A percentile compares a stretch with the other conserved stretches of the same genome.
phyloP scores from a whole-genome alignment of 2,888 invertebrate species.

The Corythucha ciliata region DNA sequence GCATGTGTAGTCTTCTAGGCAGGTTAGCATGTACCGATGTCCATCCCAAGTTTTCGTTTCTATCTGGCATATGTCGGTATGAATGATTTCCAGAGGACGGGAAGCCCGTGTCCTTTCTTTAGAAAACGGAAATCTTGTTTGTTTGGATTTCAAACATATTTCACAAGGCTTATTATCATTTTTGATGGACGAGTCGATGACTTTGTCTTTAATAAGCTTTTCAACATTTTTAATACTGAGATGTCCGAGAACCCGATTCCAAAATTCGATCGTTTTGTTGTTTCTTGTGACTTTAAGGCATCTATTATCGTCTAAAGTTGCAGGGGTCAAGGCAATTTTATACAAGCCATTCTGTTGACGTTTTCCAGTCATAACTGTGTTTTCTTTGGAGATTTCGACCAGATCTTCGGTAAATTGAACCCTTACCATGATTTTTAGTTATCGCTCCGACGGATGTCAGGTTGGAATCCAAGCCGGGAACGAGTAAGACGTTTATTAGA shows the following conservation, averaged over 20 bases:
- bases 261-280: slow-evolving; percentile 10
- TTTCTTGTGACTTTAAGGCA: slow-evolving; percentile 6
- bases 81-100: slow-evolving; percentile 27
- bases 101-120: slow-evolving; percentile 25
- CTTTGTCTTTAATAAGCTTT: slow-evolving; percentile 10
- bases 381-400: slow-evolving; percentile 11
- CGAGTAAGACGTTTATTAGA: too few species aligned
- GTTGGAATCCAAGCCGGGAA: too few species aligned
- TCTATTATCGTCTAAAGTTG: too few species aligned
- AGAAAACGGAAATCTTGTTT: slow-evolving; percentile 34
- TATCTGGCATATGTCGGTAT: slow-evolving; percentile 31
- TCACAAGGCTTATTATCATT: slow-evolving; percentile 29
- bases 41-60: slow-evolving; percentile 24
- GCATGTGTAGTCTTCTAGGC: slow-evolving; percentile 32
- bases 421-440: too few species aligned
- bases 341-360: slow-evolving; percentile 14
- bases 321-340: background rate
- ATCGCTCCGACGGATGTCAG: too few species aligned
- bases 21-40: slow-evolving; percentile 29
- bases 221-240: slow-evolving; percentile 10
- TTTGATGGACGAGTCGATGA: too few species aligned
- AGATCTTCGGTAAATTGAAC: slow-evolving; percentile 13
- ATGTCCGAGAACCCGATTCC: slow-evolving; percentile 19
- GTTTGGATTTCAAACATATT: slow-evolving; percentile 34
- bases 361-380: slow-evolving; percentile 15